phyloP scores from a whole-genome alignment of 2,113 vertebrate species.

The Erpornis zantholeuca region DNA sequence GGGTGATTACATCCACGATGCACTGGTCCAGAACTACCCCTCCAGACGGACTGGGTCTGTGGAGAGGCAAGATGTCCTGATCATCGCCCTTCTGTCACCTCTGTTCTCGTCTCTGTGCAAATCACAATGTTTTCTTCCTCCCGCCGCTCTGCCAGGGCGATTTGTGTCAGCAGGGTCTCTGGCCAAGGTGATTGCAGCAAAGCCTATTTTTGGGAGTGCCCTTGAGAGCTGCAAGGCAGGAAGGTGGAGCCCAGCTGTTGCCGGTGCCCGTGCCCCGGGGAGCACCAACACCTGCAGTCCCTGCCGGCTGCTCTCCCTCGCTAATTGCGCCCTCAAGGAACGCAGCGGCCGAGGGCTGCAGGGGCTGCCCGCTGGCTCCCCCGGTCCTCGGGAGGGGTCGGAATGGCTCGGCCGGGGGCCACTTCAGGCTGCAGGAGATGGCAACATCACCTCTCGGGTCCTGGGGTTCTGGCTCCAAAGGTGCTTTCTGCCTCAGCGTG shows the following conservation, averaged over 20 bases:
- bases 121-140: not conserved
- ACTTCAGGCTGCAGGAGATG: not conserved
- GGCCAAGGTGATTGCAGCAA: constrained; percentile 53
- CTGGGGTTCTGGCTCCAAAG: not conserved
- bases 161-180: constrained; percentile 50
- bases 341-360: not conserved
- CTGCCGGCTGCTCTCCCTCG: not conserved
- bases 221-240: not conserved
- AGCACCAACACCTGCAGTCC: constrained; percentile 5
- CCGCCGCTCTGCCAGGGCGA: not conserved
- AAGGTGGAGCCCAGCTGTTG: constrained; percentile 29
- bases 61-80: not conserved
- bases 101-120: not conserved
- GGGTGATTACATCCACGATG: not conserved
- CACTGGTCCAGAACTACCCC: not conserved
- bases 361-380: not conserved
- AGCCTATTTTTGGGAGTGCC: constrained; percentile 44
- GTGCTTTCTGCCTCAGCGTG: not conserved
- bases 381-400: not conserved
- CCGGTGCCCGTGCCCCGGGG: not conserved
- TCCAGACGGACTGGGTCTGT: not conserved
- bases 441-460: fast-evolving
- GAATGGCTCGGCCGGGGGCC: not conserved
- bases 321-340: not conserved
- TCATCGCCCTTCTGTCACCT: not conserved